These are phyloP conservation scores for Semaprochilodus insignis DNA, from an alignment of 2,797 vertebrate species.

Conservation along the genomic window DNA sequence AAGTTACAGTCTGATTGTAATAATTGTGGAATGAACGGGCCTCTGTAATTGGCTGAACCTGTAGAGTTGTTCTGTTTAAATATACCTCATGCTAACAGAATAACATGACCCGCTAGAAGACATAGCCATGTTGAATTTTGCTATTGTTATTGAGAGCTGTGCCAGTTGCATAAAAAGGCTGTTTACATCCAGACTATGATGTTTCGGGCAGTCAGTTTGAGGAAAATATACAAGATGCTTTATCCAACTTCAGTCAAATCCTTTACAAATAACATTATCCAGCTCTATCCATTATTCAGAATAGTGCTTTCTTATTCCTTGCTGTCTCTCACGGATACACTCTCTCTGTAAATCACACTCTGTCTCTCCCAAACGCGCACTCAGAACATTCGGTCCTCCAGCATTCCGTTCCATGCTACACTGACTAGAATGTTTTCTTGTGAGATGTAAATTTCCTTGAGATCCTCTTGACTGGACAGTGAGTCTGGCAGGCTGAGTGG, in stretches of 20 bases:
- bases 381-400: constrained; percentile 41
- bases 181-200: neutral
- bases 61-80: no score
- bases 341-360: constrained; percentile 31
- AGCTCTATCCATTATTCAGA: neutral
- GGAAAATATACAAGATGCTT: neutral
- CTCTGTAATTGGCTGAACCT: no score
- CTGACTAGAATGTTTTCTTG: neutral
- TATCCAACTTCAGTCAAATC: neutral
- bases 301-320: no score
- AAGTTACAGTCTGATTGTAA: no score
- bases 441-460: neutral
- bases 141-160: neutral
- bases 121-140: neutral
- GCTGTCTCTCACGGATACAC: neutral
- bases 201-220: neutral
- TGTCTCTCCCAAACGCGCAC: constrained; percentile 8
- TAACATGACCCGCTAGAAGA: no score
- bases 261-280: neutral
- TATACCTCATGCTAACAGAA: no score
- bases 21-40: no score
- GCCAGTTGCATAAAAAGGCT: no score
- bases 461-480: neutral
- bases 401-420: constrained; percentile 9
- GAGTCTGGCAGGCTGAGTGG: neutral